Base-by-base conservation (phyloP, 2,888 invertebrate species). In the Limnephilus auricula region DNA sequence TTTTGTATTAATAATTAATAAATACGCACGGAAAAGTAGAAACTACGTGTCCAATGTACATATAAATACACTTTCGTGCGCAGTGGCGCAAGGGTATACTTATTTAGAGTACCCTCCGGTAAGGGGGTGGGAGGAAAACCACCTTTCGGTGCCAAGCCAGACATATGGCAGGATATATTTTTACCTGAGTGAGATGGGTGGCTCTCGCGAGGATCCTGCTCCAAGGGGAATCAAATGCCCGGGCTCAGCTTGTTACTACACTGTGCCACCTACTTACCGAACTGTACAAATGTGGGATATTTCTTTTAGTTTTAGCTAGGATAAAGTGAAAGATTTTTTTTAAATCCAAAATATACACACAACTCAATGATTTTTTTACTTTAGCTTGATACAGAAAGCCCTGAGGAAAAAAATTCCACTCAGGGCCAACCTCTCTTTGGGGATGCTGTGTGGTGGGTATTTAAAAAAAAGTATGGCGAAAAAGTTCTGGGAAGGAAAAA, bases 131-230 rank as follows among this genome's bases (percentile, higher is more conserved):
- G 31, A 13, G 15, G 30, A 31, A 79, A 79, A 13, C 30, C 79
- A 79, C 79, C 79, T 79, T 79, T 79, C 79, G 79, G 31, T 79
- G 30, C 31, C 50, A 31, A 79, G 79, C 79, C 79, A 31, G 31
- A 31, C 30, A 31, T 31, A 79, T 31, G 18, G 79, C 30, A 79
- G 31, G 79, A 79, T 79, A 13, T 79, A 79, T 79, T 12, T 30
- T 30, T 79, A 31, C 79, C 79, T 31, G 79, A 79, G 31, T 79
- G 31, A 79, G 79, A 79, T n/a, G 15, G 79, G 79, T 31, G 31
- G 79, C 30, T 31, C 79, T 79, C 79, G 79, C 50, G 79, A 30
- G 79, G 30, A 31, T 12, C 31, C 30, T 79, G 79, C 6, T 31
- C 79, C 79, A 31, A 0, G 79, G 31, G 79, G 79, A 79, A 79